Evolutionary conservation across 2,888 invertebrate species (phyloP).

Genomic region (Acleris holmiana): DNA sequence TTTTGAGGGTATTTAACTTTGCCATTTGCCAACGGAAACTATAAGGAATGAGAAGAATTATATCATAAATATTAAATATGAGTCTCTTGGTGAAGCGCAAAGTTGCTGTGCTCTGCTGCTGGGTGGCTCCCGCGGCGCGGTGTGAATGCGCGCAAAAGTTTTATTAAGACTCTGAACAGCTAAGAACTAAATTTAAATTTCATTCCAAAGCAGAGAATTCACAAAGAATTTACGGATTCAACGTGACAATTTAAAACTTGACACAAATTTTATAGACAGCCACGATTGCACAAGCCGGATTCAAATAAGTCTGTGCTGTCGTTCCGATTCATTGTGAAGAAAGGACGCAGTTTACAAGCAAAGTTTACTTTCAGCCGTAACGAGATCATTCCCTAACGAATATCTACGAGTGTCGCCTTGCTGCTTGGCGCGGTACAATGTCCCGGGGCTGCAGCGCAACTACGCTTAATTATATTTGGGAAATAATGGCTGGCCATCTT

Average conservation of each 20-base stretch:
- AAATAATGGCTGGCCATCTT: too few species aligned
- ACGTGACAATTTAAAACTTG: conserved; percentile 39
- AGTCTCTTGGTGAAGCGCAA: conserved; percentile 48
- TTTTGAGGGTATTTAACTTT: conserved; percentile 2
- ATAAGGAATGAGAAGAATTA: not conserved
- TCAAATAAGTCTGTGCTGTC: conserved; percentile 29
- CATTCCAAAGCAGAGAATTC: conserved; percentile 34
- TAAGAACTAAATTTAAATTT: conserved; percentile 48
- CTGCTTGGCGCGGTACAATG: not conserved
- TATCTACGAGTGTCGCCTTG: conserved; percentile 60
- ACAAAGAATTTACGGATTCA: conserved; percentile 36
- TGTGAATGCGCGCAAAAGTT: conserved; percentile 56
- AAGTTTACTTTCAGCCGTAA: conserved; percentile 56
- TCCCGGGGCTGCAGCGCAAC: not conserved
- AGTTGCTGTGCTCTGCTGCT: conserved; percentile 49
- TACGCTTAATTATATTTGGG: too few species aligned
- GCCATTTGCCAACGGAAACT: not conserved
- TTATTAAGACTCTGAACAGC: conserved; percentile 54
- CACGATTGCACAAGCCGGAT: conserved; percentile 22
- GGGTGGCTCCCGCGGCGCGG: conserved; percentile 47
- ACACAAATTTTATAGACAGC: conserved; percentile 36
- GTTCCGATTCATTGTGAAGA: conserved; percentile 34
- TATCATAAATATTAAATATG: conserved; percentile 47
- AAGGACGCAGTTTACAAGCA: conserved; percentile 50
- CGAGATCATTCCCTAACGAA: conserved; percentile 58